phyloP scores from a whole-genome alignment of 2,113 vertebrate species.

The Microtus pennsylvanicus region DNA sequence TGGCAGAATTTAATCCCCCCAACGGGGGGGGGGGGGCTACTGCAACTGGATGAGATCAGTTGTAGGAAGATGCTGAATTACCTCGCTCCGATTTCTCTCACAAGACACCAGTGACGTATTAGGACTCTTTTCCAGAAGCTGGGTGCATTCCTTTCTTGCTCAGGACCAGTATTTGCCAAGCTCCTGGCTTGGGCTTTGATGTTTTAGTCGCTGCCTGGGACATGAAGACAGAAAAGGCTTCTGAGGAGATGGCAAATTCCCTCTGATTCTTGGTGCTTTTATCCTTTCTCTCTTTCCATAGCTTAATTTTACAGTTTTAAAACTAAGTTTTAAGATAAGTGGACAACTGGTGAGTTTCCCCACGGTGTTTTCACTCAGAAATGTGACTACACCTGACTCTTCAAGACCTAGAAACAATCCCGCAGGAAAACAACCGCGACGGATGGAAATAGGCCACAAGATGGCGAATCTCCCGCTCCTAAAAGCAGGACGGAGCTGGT shows the following conservation, averaged over 20 bases:
- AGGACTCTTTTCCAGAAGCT: constrained; percentile 46
- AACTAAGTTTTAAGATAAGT: neutral
- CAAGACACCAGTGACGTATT: constrained; percentile 19
- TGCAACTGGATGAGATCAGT: neutral
- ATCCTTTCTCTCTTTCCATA: neutral
- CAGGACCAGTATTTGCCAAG: neutral
- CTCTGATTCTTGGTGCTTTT: constrained; percentile 7
- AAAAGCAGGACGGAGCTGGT: too few species aligned
- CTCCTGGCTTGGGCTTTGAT: neutral
- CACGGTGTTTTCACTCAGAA: neutral
- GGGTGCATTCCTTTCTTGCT: constrained; percentile 3
- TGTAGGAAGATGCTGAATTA: neutral
- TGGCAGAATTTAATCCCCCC: neutral
- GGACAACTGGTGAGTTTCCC: neutral
- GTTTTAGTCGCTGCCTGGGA: neutral
- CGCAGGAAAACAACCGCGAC: neutral
- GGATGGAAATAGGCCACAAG: too few species aligned
- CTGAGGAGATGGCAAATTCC: constrained; percentile 28
- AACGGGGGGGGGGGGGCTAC: neutral
- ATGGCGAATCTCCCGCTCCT: neutral
- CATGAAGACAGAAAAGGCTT: constrained; percentile 55
- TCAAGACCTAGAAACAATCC: neutral
- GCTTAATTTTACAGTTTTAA: neutral
- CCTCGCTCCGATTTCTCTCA: constrained; percentile 56
- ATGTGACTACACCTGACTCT: neutral